A percentile compares a stretch with the other conserved stretches of the same genome.
Conservation (phyloP, 92 coral and sea anemone species). For the Desmophyllum pertusum region DNA sequence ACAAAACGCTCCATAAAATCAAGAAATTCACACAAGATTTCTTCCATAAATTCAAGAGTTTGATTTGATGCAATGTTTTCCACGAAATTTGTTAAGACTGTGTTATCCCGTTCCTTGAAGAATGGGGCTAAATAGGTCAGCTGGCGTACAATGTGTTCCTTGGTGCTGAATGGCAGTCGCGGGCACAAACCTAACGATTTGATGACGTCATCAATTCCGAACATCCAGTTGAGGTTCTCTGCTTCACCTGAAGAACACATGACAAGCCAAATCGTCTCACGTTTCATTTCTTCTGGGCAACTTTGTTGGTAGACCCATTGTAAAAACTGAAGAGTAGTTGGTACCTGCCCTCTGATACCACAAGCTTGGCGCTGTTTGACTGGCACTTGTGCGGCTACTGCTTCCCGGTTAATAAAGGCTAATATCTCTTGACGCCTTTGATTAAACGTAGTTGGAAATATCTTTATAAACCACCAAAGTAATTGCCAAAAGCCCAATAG, state of each 20-base stretch:
- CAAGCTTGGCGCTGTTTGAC: background rate
- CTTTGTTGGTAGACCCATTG: slow-evolving; percentile 7
- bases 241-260: background rate
- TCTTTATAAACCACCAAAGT: background rate
- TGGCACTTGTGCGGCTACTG: background rate
- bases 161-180: background rate
- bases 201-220: background rate
- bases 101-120: background rate
- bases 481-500: background rate
- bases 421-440: slow-evolving; percentile 13
- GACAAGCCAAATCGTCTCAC: slow-evolving; percentile 27
- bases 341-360: background rate
- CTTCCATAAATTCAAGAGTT: background rate
- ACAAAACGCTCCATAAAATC: background rate
- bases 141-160: background rate
- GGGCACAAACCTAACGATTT: background rate
- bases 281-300: background rate
- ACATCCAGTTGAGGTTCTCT: background rate
- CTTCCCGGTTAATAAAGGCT: background rate
- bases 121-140: background rate
- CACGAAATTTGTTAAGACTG: background rate
- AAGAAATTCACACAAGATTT: background rate
- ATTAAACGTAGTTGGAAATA: slow-evolving; percentile 9
- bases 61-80: background rate
- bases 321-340: background rate